These are phyloP conservation scores for Meloidogyne floridensis DNA, from an alignment of 1,140 invertebrate species.

Conservation along the genomic window DNA sequence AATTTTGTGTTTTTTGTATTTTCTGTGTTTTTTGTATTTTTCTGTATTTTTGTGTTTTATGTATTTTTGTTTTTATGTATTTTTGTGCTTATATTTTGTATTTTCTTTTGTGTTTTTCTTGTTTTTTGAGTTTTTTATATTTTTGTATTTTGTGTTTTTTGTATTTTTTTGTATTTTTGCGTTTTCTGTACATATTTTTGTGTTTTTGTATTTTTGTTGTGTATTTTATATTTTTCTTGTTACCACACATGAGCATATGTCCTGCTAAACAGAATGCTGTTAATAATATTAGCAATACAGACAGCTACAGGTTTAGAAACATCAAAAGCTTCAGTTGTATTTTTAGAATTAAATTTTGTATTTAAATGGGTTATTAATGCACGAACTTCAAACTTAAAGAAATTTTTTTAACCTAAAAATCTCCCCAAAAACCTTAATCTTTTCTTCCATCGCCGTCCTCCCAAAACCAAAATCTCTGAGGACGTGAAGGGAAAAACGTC, in stretches of 20 bases:
- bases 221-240: not conserved
- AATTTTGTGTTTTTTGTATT: not conserved
- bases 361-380: constrained; percentile 16
- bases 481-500: constrained; percentile 84
- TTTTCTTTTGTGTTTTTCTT: not conserved
- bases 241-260: constrained; percentile 57
- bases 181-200: not conserved
- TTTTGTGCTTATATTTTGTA: not conserved
- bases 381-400: constrained; percentile 5
- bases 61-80: not conserved
- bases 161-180: constrained; percentile 7
- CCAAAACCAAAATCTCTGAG: constrained; percentile 83
- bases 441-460: constrained; percentile 69
- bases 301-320: constrained; percentile 48
- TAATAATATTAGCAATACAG: constrained; percentile 65
- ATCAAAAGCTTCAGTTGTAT: constrained; percentile 20
- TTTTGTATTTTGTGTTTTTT: not conserved
- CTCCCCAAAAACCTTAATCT: no score
- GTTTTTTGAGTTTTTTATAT: not conserved
- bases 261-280: constrained; percentile 59
- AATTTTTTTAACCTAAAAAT: not conserved
- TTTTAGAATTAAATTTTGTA: not conserved
- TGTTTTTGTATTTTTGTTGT: not conserved
- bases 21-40: no score
- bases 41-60: no score